phyloP scores from a whole-genome alignment of 1,140 invertebrate genomes.

The Artemia franciscana region DNA sequence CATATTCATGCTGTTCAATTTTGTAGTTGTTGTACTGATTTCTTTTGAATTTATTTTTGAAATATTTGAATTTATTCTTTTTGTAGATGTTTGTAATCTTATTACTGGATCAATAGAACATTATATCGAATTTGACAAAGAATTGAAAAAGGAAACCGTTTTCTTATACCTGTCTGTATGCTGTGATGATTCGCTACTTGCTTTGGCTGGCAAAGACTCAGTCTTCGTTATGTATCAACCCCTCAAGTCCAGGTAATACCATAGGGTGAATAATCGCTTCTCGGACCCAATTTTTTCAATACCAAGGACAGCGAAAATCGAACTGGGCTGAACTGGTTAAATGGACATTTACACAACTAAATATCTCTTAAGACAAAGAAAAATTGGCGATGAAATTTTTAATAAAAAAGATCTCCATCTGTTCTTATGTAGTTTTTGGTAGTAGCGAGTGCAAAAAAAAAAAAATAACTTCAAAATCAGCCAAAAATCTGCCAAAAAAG shows the following conservation, averaged over 20 bases:
- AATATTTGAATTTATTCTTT: no score
- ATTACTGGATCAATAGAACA: neutral
- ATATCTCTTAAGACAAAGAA: neutral
- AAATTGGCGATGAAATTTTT: neutral
- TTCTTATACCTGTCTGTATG: neutral
- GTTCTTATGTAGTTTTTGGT: no score
- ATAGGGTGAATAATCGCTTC: neutral
- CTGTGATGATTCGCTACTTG: neutral
- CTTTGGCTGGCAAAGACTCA: neutral
- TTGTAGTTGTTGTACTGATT: no score
- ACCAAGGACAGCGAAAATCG: neutral
- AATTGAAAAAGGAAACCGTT: neutral
- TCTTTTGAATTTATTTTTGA: no score
- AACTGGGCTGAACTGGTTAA: neutral
- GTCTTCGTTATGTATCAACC: neutral
- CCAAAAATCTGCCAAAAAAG: no score
- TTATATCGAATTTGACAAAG: neutral
- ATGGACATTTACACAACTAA: neutral
- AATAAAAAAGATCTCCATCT: no score
- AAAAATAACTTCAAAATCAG: no score
- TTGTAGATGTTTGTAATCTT: neutral
- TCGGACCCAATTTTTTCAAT: neutral
- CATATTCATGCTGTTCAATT: no score
- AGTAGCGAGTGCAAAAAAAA: no score
- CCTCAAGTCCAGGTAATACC: neutral